phyloP scores from a whole-genome alignment of 2,888 invertebrate genomes.

The Scelioninae gen. 2 region DNA sequence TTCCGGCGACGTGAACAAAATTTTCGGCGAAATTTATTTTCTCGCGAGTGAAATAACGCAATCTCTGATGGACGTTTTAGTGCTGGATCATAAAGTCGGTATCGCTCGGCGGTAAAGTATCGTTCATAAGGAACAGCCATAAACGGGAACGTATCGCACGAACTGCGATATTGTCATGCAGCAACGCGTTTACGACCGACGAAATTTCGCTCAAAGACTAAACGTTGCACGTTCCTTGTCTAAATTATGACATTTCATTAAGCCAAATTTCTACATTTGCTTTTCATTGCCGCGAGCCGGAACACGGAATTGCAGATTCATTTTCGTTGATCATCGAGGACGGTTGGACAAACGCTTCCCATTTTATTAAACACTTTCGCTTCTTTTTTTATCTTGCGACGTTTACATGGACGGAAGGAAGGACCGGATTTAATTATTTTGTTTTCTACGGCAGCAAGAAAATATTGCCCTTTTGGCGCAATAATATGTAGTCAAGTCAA shows the following conservation, averaged over 20 bases:
- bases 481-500: no score
- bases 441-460: no score
- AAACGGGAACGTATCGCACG: slow-evolving; percentile 55
- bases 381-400: no score
- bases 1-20: neutral
- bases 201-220: slow-evolving; percentile 49
- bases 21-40: slow-evolving; percentile 46
- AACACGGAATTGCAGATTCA: neutral
- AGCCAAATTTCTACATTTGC: no score
- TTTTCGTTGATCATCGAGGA: no score
- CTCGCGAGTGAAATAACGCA: slow-evolving; percentile 55
- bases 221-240: slow-evolving; percentile 26
- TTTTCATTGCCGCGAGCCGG: no score
- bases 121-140: slow-evolving; percentile 52
- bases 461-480: no score
- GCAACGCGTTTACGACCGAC: slow-evolving; percentile 55
- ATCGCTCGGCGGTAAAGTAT: slow-evolving; percentile 48
- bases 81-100: slow-evolving; percentile 57
- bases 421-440: no score
- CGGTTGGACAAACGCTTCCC: no score
- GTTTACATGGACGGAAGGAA: no score
- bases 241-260: slow-evolving; percentile 40
- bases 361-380: no score
- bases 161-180: slow-evolving; percentile 54
- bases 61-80: slow-evolving; percentile 58